Evolutionary conservation across 1,140 invertebrate genomes (phyloP), one percentile per base, ranked within the genome.

Genomic region (Pseudomyrmex concolor): DNA sequence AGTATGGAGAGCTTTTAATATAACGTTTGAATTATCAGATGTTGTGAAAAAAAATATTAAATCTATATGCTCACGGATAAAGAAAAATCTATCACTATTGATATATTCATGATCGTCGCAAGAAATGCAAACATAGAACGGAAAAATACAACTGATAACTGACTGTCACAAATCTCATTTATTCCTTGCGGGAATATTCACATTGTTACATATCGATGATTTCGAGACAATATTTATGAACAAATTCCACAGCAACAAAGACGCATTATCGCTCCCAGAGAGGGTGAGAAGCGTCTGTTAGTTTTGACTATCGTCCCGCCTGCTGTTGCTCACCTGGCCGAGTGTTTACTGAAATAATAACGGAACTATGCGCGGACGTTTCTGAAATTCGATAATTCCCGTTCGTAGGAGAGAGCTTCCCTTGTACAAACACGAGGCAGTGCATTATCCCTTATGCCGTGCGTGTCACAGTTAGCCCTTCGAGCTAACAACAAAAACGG

Each of bases 321-420:
- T 59, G 73, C 76, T 59, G 19, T 25, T 71, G 50, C 51, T 87
- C 83, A 87, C 86, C 81, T 86, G 85, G 43, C 17, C 83, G 66
- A 60, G 19, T 89, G 84, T 90, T 88, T 86, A 48, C 62, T 83
- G 76, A 86, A 89, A 90, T 90, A 90, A 89, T 85, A 90, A 83
- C 72, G 63, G 55, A 71, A 76, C 59, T 71, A 55, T 57, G n/a
- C 67, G 50, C 57, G 68, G 59, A 50, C 57, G 68, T 80, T 71
- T 66, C 62, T 82, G 85, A 86, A 89, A 89, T 90, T 89, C 74
- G 82, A 89, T 90, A 90, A 89, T 87, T 72, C 76, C 76, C 43
- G 62, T 87, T 72, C 57, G 67, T 57, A 60, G 73, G 77, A 25
- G 3, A 25, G 25, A 88, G 80, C 60, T 76, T 45, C 45, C 25